Percentiles rank a stretch among this genome's conserved stretches.
Evolutionary conservation across 1,140 invertebrate genomes (phyloP).

Genomic region (Drosophila nebulosa): DNA sequence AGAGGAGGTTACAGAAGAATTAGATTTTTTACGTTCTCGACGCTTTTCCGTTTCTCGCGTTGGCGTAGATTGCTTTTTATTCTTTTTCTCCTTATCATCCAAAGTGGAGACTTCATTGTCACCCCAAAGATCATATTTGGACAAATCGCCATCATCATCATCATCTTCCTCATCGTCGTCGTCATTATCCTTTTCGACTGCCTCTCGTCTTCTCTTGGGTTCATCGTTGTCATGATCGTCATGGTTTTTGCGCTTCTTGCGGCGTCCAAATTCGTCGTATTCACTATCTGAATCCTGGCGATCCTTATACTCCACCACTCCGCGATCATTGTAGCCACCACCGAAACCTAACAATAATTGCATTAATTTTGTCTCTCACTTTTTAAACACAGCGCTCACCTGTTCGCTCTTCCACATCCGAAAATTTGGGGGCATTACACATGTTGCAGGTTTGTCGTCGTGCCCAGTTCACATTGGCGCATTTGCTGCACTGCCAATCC

Average conservation of each 20-base stretch:
- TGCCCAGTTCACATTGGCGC: slow-evolving; percentile 99
- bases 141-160: slow-evolving; percentile 89
- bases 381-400: slow-evolving; percentile 52
- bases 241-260: slow-evolving; percentile 86
- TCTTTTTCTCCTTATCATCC: slow-evolving; percentile 33
- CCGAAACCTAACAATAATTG: slow-evolving; percentile 84
- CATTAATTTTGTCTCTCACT: background rate
- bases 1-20: slow-evolving; percentile 65
- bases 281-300: slow-evolving; percentile 93
- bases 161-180: slow-evolving; percentile 83
- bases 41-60: slow-evolving; percentile 35
- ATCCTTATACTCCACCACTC: slow-evolving; percentile 95
- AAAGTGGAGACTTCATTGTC: slow-evolving; percentile 82
- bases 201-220: slow-evolving; percentile 29
- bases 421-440: slow-evolving; percentile 98
- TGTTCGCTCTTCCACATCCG: slow-evolving; percentile 90
- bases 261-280: slow-evolving; percentile 97
- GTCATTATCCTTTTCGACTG: slow-evolving; percentile 77
- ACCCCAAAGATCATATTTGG: slow-evolving; percentile 90
- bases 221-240: slow-evolving; percentile 46
- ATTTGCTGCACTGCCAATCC: slow-evolving; percentile 99
- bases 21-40: slow-evolving; percentile 44
- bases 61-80: background rate
- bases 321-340: slow-evolving; percentile 96
- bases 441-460: slow-evolving; percentile 97